Base-by-base conservation (phyloP, 2,888 invertebrate species). In the Hydrotaea diabolus region DNA sequence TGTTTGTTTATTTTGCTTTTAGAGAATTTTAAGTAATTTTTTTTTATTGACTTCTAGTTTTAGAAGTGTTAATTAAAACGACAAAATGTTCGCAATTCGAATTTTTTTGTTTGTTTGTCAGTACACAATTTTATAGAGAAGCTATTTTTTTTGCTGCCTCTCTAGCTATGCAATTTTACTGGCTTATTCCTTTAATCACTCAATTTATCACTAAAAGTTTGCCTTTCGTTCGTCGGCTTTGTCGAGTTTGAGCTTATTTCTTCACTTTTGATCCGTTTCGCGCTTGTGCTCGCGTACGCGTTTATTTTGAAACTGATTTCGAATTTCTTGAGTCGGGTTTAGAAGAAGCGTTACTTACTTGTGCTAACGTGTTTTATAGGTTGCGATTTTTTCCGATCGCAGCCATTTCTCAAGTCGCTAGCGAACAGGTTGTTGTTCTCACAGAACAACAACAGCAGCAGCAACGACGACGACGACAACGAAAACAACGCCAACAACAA, bases 261-360 rank as follows among this genome's bases (percentile, higher is more conserved):
- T 74, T 53, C 55, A 21, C 59, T 72, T 59, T 66, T 69, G 64
- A 26, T 74, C 53, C 83, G 83, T 39, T 3, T 23, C 19, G 2
- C 19, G 26, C 55, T 78, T 83, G 73, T 78, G 21, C 11, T 55
- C 77, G 26, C 53, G 9, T 39, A 73, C 75, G 62, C 75, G 76
- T 78, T 83, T 78, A 73, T 73, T 78, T 62, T 66, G 17, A 66
- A 76, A 85, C 85, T 85, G 66, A 53, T 66, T 73, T 76, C 3
- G 26, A 59, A 76, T 64, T 53, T 83, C 73, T 73, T 59, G 64
- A 26, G 57, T 59, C 57, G 59, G 76, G 31, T 76, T n/a, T 15
- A 46, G 73, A 80, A 80, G 80, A 83, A 83, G 80, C 82, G 55
- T 72, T 78, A 57, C 46, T 77, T 36, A 43, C 49, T 77, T 55